Base-by-base conservation (phyloP, 2,888 invertebrate species). In the Tachina lurida region DNA sequence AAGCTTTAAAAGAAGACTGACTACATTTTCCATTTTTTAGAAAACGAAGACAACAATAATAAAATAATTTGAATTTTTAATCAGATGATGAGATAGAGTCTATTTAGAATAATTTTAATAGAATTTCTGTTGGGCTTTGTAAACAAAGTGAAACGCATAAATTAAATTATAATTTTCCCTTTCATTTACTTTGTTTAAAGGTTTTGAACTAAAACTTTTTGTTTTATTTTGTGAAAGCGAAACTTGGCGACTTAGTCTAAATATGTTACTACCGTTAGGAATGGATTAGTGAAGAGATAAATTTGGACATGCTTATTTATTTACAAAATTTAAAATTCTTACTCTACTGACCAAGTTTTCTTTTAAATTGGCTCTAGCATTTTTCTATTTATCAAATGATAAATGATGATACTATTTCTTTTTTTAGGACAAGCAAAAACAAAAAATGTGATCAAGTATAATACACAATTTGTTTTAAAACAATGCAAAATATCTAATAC, bases 21-120 rank as follows among this genome's bases (percentile, higher is more conserved):
- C 12, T 31, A 22, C 22, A 56, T 43, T 52, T 68, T 63, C 3
- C 39, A 31, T 39, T 19, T 67, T 45, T 54, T 13, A 47, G 8
- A 12, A 13, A 31, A 31, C 31, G 31, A 31, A 74, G 15, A 39
- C 54, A 15, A 68, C n/a, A 49, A 45, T n/a, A 60, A 68, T 31
- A 62, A 43, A 41, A 17, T 78, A 70, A 78, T 78, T 78, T 78
- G 78, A 70, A 79, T 79, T 45, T 79, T 63, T 47, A 17, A n/a
- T 22, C 7, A 15, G 17, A 60, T 58, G 49, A 60, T 60, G 31
- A 41, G 58, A 7, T 56, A 41, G 9, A 15, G 31, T 19, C 70
- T 5, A 15, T 12, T 9, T 7, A 47, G 41, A 62, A 80, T 19
- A 73, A 80, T 52, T 80, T 41, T 13, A 63, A 41, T 12, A 63